Evolutionary conservation across 1,140 invertebrate genomes (phyloP).

Genomic region (Nasonia giraulti): DNA sequence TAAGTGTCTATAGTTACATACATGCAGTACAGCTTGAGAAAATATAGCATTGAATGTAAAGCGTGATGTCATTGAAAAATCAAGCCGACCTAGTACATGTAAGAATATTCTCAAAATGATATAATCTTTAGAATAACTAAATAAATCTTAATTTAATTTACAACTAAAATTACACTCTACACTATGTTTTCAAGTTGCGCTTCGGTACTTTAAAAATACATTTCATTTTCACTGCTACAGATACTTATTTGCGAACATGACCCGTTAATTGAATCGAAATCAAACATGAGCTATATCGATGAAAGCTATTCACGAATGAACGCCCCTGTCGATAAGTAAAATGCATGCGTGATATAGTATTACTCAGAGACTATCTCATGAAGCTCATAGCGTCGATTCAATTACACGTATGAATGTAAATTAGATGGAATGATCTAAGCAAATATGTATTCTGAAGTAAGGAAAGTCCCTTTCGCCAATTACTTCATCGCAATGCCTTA

Average conservation of each 20-base stretch:
- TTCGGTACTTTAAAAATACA: background rate
- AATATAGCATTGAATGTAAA: background rate
- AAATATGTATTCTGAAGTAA: background rate
- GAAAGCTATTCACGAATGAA: background rate
- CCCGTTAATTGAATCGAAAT: conserved; percentile 24
- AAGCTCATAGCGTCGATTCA: background rate
- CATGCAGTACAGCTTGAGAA: background rate
- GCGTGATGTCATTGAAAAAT: background rate
- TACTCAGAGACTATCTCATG: background rate
- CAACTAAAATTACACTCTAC: background rate
- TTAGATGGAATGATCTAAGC: background rate
- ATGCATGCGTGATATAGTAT: background rate
- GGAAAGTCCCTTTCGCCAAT: background rate
- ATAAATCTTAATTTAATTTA: background rate
- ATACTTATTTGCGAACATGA: background rate
- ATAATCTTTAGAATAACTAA: background rate
- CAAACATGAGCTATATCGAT: background rate
- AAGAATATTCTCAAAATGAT: background rate
- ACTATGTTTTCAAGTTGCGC: background rate
- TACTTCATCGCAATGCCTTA: background rate
- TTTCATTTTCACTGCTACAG: background rate
- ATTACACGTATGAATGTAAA: background rate
- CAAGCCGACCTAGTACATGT: background rate
- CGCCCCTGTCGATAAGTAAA: background rate
- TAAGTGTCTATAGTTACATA: conserved; percentile 70